Evolutionary conservation across 2,113 vertebrate genomes (phyloP).

Genomic region (Elephantulus edwardii): DNA sequence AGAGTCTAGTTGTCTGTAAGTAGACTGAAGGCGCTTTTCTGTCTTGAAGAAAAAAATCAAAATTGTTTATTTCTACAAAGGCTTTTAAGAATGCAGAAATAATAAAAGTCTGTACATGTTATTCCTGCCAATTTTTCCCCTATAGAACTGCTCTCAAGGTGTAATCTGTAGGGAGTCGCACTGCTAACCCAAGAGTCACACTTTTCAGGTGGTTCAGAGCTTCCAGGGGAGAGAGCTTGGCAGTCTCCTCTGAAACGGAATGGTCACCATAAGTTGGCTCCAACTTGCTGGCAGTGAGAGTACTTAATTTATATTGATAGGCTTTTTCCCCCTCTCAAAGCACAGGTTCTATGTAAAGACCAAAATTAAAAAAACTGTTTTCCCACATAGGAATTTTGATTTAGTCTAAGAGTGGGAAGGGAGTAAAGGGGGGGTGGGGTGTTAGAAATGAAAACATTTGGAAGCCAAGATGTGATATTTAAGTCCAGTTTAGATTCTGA

Average conservation of each 20-base stretch:
- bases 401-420: constrained; percentile 30
- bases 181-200: too few species aligned
- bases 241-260: too few species aligned
- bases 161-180: too few species aligned
- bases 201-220: too few species aligned
- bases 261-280: too few species aligned
- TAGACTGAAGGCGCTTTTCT: background rate
- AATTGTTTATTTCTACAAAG: constrained; percentile 37
- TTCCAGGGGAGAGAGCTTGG: too few species aligned
- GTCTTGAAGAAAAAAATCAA: constrained; percentile 11
- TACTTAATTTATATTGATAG: constrained; percentile 31
- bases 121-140: constrained; percentile 7
- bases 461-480: background rate
- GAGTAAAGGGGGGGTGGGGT: too few species aligned
- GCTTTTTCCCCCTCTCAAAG: constrained; percentile 18
- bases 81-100: constrained; percentile 23
- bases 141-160: too few species aligned
- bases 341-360: background rate
- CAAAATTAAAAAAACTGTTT: constrained; percentile 26
- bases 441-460: background rate
- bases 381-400: constrained; percentile 27
- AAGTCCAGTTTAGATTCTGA: background rate
- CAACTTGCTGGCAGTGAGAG: too few species aligned
- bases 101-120: background rate
- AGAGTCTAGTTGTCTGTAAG: background rate